Evolutionary conservation across 2,797 vertebrate genomes (phyloP), one percentile per base, ranked within the genome.

Genomic region (Schizothorax lantsangensis): DNA sequence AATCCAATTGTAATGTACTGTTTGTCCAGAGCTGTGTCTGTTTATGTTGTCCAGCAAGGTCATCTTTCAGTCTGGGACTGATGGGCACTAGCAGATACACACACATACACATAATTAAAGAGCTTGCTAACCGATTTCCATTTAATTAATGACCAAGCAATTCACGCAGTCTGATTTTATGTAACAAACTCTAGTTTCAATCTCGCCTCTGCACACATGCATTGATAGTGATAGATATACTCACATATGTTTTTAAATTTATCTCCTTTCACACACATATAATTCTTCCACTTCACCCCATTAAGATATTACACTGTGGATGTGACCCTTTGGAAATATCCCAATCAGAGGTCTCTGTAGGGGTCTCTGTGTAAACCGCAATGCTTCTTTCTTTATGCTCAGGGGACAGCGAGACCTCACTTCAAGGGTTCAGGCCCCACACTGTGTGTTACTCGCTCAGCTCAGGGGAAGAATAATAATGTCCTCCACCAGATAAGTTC

Each of bases 391-490:
- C 83, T 86, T 64, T 33, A 69, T 49, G 45, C 81, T 87, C 84
- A 80, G 75, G 21, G 84, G 88, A 86, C 64, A 89, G 79, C 71
- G 43, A 81, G 81, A 89, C 84, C 78, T 78, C 83, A 69, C 86
- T 84, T 89, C 71, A 90, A 92, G 88, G 66, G 89, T 91, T 92
- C 92, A 91, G 83, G 91, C 91, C 92, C 93, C 93, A 94, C 90
- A 90, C 90, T 93, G 93, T 94, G 93, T 94, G 93, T 92, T 92
- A 91, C 90, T 87, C 89, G 83, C 92, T 94, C 91, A 92, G 91
- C 92, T 93, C 92, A 91, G 91, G 90, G 87, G 89, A 87, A 93
- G 94, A 95, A 95, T 95, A 95, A 95, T 94, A 95, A 95, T 95
- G 93, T 91, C 88, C 15, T 90, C 86, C 83, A 92, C 82, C 90